Base-by-base conservation (phyloP, 2,113 vertebrate genomes). In the Cinclus mexicanus region DNA sequence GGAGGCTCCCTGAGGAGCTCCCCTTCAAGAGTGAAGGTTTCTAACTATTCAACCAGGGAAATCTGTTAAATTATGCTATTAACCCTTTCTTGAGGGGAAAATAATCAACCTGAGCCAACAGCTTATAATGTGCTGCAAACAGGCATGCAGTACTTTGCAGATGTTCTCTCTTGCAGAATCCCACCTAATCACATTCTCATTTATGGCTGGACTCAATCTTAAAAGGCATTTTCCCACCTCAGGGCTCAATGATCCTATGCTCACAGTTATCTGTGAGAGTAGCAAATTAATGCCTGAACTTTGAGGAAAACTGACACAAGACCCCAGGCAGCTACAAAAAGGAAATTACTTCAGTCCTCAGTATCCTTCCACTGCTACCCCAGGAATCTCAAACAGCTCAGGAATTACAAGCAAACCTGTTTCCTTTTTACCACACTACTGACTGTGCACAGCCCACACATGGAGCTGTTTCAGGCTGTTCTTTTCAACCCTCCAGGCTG, bases 381-480 rank as follows among this genome's bases (percentile, higher is more conserved):
- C 41, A 14, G 37, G 24, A 29, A 56, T 60, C 35, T n/a, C 70
- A 14, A 31, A 21, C 2, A 68, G 24, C 78, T 61, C 26, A 25
- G 12, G 9, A 42, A 57, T 20, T 61, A 41, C 83, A 75, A 33
- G 4, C 20, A 31, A 70, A n/a, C 0, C 10, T 52, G 18, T 14
- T 39, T 59, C 46, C 33, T 7, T 55, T 22, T 10, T 14, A 28
- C 9, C 2, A 0, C 39, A 9, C 8, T 12, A 14, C 29, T 61
- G 47, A 55, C 0, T 26, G 21, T 19, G 70, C 47, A 13, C 25
- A 75, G 61, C 39, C 17, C n/a, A 29, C 9, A 2, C 0, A 0
- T 8, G 12, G 35, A n/a, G 6, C 33, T 41, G 28, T 6, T 74
- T 3, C 2, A 3, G 28, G 42, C 57, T 17, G 9, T 1, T 64